Conservation (phyloP, 2,797 vertebrate genomes). For the Thalassophryne amazonica region DNA sequence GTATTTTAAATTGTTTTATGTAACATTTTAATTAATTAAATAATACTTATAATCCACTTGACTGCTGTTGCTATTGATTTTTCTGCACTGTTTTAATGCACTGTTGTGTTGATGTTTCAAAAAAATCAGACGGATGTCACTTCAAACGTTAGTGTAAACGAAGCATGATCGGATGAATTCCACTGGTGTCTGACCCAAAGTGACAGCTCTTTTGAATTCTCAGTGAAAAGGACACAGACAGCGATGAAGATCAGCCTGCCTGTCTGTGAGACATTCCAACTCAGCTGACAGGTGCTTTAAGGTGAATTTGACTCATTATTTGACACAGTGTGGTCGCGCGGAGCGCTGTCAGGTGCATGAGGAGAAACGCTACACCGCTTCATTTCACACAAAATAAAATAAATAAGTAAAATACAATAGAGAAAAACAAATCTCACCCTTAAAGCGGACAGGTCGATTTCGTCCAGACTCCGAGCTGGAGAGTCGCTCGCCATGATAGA, state of each 20-base stretch:
- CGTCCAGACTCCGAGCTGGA: constrained; percentile 90
- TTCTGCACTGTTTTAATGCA: too few species aligned
- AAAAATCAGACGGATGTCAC: too few species aligned
- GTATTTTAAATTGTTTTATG: too few species aligned
- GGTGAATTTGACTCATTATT: constrained; percentile 35
- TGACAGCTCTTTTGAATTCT: constrained; percentile 25
- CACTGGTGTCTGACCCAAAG: constrained; percentile 28
- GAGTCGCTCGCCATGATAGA: constrained; percentile 93
- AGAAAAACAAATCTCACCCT: constrained; percentile 79
- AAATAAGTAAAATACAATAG: background rate
- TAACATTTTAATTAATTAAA: too few species aligned
- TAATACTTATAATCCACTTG: too few species aligned
- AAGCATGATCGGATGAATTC: constrained; percentile 50
- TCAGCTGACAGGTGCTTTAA: constrained; percentile 30
- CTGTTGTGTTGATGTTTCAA: too few species aligned
- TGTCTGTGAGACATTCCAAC: background rate
- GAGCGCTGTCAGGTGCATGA: constrained; percentile 54
- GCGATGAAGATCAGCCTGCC: constrained; percentile 2
- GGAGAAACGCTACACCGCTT: background rate
- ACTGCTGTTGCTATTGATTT: too few species aligned
- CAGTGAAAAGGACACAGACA: constrained; percentile 5
- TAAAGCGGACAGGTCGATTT: constrained; percentile 91
- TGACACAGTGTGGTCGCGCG: constrained; percentile 36
- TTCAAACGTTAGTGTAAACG: too few species aligned
- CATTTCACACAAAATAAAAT: background rate